phyloP scores from a whole-genome alignment of 2,113 vertebrate species.

The Hippocampus abdominalis region DNA sequence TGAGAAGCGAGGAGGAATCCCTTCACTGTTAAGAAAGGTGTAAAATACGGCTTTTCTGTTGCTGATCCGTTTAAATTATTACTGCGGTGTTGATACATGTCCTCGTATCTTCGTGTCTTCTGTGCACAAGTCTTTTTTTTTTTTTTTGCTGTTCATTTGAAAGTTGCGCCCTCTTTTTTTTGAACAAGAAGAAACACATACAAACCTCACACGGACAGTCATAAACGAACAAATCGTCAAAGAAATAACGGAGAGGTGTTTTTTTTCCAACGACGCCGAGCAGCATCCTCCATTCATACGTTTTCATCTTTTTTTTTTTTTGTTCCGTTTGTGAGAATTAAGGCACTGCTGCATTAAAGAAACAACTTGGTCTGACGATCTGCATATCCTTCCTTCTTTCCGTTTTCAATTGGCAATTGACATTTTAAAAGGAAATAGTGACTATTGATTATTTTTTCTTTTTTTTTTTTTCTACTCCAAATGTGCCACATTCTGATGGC shows the following conservation, averaged over 20 bases:
- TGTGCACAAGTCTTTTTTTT: slow-evolving; percentile 76
- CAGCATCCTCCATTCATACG: slow-evolving; percentile 77
- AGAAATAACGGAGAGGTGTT: slow-evolving; percentile 53
- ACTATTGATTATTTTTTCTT: neutral
- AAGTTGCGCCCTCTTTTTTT: slow-evolving; percentile 47
- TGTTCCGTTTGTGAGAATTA: slow-evolving; percentile 53
- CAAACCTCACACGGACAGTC: slow-evolving; percentile 60
- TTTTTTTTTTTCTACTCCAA: neutral
- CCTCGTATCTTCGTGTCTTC: slow-evolving; percentile 79
- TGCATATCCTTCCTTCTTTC: neutral
- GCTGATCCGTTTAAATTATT: slow-evolving; percentile 25
- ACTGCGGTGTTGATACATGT: slow-evolving; percentile 74
- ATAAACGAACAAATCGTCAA: slow-evolving; percentile 48
- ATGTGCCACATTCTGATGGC: no score
- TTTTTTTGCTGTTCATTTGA: slow-evolving; percentile 65
- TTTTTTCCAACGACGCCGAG: slow-evolving; percentile 64
- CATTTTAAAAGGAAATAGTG: neutral
- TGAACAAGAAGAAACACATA: slow-evolving; percentile 60
- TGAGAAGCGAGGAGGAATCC: slow-evolving; percentile 41
- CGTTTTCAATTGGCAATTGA: neutral
- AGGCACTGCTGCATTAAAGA: slow-evolving; percentile 79
- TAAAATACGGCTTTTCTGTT: slow-evolving; percentile 59
- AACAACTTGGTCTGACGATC: slow-evolving; percentile 49
- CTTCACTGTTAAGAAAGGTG: slow-evolving; percentile 34
- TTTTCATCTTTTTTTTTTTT: slow-evolving; percentile 40